These are phyloP conservation scores for Pocillopora verrucosa DNA, from an alignment of 64 coral and sea anemone genomes.

Conservation along the genomic window DNA sequence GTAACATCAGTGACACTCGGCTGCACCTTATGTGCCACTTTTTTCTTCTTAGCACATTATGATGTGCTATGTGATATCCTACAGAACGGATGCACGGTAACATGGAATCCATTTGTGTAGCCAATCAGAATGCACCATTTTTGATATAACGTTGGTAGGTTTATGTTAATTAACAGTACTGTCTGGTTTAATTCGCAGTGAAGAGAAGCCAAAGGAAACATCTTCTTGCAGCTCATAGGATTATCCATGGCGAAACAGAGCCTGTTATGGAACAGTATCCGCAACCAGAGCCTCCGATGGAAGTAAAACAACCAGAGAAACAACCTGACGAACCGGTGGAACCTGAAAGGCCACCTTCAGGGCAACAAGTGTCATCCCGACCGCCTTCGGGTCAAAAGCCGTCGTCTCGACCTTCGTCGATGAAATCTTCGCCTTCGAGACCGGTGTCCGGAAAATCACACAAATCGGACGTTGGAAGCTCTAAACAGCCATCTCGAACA, in stretches of 20 bases:
- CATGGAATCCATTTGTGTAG: too few species aligned
- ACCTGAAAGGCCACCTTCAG: constrained; percentile 34
- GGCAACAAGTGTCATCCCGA: constrained; percentile 21
- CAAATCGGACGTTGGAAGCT: constrained; percentile 31
- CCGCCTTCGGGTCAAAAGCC: constrained; percentile 19
- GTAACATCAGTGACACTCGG: too few species aligned
- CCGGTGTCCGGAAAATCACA: constrained; percentile 38
- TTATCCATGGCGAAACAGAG: constrained; percentile 77
- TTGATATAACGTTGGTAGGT: too few species aligned
- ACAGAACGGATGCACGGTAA: too few species aligned
- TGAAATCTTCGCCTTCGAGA: neutral
- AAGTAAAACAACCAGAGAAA: constrained; percentile 11
- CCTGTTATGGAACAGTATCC: constrained; percentile 61
- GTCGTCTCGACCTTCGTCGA: neutral
- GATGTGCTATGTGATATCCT: too few species aligned
- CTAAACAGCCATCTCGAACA: constrained; percentile 46
- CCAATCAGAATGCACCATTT: too few species aligned
- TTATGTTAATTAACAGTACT: neutral
- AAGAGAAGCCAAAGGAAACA: constrained; percentile 91
- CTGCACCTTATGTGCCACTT: too few species aligned
- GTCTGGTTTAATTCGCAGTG: constrained; percentile 40
- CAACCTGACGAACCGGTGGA: constrained; percentile 7
- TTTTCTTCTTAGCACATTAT: too few species aligned
- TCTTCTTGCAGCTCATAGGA: constrained; percentile 93
- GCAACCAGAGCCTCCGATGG: constrained; percentile 43